These are phyloP conservation scores for Zophobas morio DNA, from an alignment of 1,140 invertebrate genomes.

Conservation along the genomic window DNA sequence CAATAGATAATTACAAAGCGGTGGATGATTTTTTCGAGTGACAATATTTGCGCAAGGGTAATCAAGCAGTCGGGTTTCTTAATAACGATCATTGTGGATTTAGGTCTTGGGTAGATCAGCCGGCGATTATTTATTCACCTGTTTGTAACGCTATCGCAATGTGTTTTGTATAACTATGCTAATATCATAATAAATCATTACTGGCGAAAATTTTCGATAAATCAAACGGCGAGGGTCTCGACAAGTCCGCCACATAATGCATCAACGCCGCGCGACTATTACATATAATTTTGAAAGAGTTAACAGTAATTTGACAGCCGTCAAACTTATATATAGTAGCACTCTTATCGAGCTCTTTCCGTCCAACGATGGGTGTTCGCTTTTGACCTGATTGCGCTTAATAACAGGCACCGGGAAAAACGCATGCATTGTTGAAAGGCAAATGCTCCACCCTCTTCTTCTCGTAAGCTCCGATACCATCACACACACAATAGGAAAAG, in stretches of 20 bases:
- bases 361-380: conserved; percentile 8
- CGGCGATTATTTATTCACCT: conserved; percentile 4
- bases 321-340: too few relatives aligned
- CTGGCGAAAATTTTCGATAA: conserved; percentile 27
- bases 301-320: conserved; percentile 34
- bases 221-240: conserved; percentile 25
- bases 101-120: not conserved
- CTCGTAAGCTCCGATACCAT: conserved; percentile 6
- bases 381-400: conserved; percentile 7
- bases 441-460: not conserved
- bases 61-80: not conserved
- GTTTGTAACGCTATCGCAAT: conserved; percentile 10
- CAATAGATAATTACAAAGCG: conserved; percentile 20
- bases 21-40: conserved; percentile 1
- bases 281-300: conserved; percentile 11
- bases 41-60: conserved; percentile 25
- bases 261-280: conserved; percentile 2
- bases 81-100: not conserved
- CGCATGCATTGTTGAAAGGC: not conserved
- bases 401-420: conserved; percentile 1
- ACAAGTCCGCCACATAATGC: not conserved
- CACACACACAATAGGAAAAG: conserved; percentile 38
- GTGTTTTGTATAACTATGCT: not conserved
- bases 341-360: not conserved
- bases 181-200: conserved; percentile 12